phyloP scores from a whole-genome alignment of 2,888 invertebrate species.

The Meganola albula region DNA sequence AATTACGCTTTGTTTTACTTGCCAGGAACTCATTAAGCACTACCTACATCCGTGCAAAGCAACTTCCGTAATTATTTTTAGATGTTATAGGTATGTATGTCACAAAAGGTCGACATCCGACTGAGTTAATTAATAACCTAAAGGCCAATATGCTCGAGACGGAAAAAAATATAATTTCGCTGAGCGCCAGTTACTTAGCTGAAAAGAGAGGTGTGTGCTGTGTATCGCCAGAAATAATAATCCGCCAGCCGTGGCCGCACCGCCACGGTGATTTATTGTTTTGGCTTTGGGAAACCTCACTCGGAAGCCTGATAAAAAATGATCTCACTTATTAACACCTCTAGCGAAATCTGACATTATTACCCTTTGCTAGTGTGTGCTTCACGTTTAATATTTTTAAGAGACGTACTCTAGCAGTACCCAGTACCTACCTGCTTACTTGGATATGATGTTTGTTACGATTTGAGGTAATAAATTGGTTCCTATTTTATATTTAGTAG shows the following conservation, averaged over 20 bases:
- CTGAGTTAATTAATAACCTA: constrained; percentile 64
- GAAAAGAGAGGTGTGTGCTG: constrained; percentile 42
- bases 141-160: constrained; percentile 36
- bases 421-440: no score
- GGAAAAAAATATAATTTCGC: constrained; percentile 56
- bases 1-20: no score
- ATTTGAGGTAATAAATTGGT: no score
- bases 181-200: constrained; percentile 60
- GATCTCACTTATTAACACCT: constrained; percentile 71
- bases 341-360: constrained; percentile 53
- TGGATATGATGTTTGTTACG: no score
- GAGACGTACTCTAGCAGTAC: no score
- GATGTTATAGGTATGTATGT: constrained; percentile 44
- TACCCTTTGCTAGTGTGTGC: constrained; percentile 49
- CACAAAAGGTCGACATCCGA: constrained; percentile 43
- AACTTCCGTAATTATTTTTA: constrained; percentile 40
- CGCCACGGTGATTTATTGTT: constrained; percentile 67
- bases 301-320: constrained; percentile 70
- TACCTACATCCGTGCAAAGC: constrained; percentile 19
- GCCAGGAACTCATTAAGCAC: constrained; percentile 28
- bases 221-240: constrained; percentile 66
- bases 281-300: constrained; percentile 70
- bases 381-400: no score
- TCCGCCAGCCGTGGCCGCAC: constrained; percentile 53
- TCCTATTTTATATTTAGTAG: no score